phyloP scores from a whole-genome alignment of 2,113 vertebrate species.

The Malurus alboscapulatus region DNA sequence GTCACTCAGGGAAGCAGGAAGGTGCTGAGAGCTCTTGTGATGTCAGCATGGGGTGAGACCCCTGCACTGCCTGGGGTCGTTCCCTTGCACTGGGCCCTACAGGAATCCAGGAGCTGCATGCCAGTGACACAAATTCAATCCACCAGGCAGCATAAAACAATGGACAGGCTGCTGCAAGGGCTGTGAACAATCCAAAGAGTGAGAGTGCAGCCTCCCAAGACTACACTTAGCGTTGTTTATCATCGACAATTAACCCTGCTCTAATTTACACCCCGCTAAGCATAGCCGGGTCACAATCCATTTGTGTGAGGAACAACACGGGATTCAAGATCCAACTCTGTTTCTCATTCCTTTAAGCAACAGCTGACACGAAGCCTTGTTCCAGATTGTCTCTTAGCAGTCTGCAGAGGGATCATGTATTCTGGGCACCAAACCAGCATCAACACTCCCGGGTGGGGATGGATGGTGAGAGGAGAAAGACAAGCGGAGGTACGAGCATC shows the following conservation, averaged over 20 bases:
- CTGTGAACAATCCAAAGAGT: background rate
- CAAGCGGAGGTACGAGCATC: background rate
- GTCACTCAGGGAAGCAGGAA: background rate
- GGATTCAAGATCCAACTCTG: background rate
- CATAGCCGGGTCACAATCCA: background rate
- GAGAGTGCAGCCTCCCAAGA: background rate
- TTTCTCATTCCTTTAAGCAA: constrained; percentile 18
- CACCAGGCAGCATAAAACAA: background rate
- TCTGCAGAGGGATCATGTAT: background rate
- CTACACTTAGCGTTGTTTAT: background rate
- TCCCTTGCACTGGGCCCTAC: background rate
- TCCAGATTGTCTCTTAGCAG: constrained; percentile 43
- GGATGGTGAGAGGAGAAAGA: constrained; percentile 11
- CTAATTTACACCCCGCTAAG: background rate
- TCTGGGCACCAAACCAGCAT: constrained; percentile 49
- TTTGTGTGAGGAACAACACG: constrained; percentile 24
- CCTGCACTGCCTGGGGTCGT: background rate
- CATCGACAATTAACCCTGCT: background rate
- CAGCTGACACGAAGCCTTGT: constrained; percentile 7
- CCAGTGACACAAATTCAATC: background rate
- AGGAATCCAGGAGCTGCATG: background rate
- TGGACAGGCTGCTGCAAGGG: background rate
- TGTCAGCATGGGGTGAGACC: rapidly evolving
- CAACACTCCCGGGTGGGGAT: background rate
- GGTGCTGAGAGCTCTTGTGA: background rate